These are phyloP conservation scores for Chaenocephalus aceratus DNA, from an alignment of 2,113 vertebrate genomes.

Conservation along the genomic window DNA sequence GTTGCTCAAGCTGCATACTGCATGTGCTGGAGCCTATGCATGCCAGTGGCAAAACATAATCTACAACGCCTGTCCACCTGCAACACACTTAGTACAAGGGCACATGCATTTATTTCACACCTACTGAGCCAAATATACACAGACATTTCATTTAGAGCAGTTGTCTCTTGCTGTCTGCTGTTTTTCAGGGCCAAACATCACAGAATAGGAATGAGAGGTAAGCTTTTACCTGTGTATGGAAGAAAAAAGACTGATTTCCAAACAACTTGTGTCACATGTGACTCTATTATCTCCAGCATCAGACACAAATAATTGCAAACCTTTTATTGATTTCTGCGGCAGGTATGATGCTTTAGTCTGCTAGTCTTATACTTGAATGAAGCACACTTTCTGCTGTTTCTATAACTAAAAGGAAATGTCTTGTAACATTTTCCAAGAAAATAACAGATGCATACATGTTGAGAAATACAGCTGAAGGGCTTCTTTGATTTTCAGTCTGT, in stretches of 20 bases:
- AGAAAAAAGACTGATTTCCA: slow-evolving; percentile 9
- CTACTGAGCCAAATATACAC: slow-evolving; percentile 42
- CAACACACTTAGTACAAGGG: slow-evolving; percentile 57
- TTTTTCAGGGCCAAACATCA: slow-evolving; percentile 41
- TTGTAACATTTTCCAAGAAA: slow-evolving; percentile 39
- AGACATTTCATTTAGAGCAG: slow-evolving; percentile 58
- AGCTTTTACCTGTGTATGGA: neutral
- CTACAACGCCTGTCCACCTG: slow-evolving; percentile 76
- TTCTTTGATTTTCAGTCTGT: slow-evolving; percentile 29
- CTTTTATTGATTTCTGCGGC: slow-evolving; percentile 21
- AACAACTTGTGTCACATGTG: slow-evolving; percentile 21
- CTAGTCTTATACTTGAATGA: slow-evolving; percentile 14
- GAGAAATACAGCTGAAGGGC: slow-evolving; percentile 31
- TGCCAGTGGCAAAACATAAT: slow-evolving; percentile 87
- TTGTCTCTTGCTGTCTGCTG: slow-evolving; percentile 23
- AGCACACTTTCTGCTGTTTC: slow-evolving; percentile 15
- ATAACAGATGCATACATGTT: too few relatives aligned
- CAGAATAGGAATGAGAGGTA: slow-evolving; percentile 44
- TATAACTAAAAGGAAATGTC: slow-evolving; percentile 40
- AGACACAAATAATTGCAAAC: slow-evolving; percentile 33
- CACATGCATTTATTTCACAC: slow-evolving; percentile 65
- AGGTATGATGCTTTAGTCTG: slow-evolving; percentile 14
- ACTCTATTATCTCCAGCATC: slow-evolving; percentile 17
- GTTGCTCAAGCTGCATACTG: slow-evolving; percentile 78
- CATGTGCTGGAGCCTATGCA: slow-evolving; percentile 74